Percentiles rank a stretch among this genome's conserved stretches.
Conservation (phyloP, 2,888 invertebrate species). For the Trichogramma dendrolimi region DNA sequence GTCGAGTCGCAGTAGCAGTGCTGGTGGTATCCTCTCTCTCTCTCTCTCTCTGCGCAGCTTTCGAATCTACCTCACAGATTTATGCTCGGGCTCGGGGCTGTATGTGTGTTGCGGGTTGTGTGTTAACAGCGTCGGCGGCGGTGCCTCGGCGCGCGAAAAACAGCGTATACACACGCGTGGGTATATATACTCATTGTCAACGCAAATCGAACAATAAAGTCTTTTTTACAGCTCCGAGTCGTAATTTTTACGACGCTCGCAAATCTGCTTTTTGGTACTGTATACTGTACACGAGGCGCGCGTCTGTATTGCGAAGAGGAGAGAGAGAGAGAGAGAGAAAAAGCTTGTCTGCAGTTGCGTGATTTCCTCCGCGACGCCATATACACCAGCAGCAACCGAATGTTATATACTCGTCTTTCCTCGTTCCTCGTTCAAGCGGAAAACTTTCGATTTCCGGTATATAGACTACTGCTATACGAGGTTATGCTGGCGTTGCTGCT, state of each 20-base stretch:
- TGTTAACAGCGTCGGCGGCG: slow-evolving; percentile 1
- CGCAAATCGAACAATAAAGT: not conserved
- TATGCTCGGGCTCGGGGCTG: slow-evolving; percentile 6
- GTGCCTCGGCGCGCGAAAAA: no score
- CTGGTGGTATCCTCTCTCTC: not conserved
- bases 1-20: no score
- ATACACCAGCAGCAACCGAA: no score
- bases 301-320: not conserved
- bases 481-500: no score
- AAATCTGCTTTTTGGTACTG: not conserved
- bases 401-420: not conserved
- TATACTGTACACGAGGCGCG: not conserved
- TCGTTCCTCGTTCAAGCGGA: slow-evolving; percentile 25
- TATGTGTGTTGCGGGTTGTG: slow-evolving; percentile 7
- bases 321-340: slow-evolving; percentile 27
- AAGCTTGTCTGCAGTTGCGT: slow-evolving; percentile 32
- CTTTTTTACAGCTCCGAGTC: not conserved
- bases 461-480: no score
- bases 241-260: slow-evolving; percentile 5
- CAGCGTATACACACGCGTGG: slow-evolving; percentile 1
- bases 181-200: not conserved
- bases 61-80: slow-evolving; percentile 1
- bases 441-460: slow-evolving; percentile 41
- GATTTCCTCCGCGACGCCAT: slow-evolving; percentile 2
- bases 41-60: not conserved